Evolutionary conservation across 2,797 vertebrate species (phyloP).

Genomic region (Gallirallus australis): DNA sequence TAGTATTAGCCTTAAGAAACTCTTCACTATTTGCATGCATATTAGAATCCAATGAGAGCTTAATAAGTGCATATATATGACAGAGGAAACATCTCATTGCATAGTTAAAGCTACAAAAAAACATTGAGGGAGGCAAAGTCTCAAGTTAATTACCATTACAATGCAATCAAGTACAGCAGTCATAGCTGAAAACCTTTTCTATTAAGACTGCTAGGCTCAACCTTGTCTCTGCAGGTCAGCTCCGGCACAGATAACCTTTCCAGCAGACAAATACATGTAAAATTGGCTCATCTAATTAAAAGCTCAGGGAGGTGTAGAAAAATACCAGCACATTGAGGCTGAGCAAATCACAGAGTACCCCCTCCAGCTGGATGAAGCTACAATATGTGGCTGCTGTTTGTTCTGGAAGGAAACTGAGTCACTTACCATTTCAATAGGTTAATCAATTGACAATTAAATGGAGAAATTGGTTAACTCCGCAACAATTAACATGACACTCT

Average conservation of each 20-base stretch:
- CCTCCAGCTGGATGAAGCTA: slow-evolving; percentile 78
- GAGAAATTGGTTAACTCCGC: slow-evolving; percentile 87
- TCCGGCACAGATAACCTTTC: slow-evolving; percentile 83
- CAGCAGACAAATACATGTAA: slow-evolving; percentile 83
- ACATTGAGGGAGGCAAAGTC: slow-evolving; percentile 75
- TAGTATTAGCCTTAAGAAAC: slow-evolving; percentile 76
- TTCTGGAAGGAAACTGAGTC: slow-evolving; percentile 88
- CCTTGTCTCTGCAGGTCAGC: slow-evolving; percentile 82
- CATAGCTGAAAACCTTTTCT: slow-evolving; percentile 81
- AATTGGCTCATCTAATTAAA: slow-evolving; percentile 87
- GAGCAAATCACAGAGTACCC: slow-evolving; percentile 72
- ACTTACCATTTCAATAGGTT: slow-evolving; percentile 91
- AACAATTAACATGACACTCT: slow-evolving; percentile 89
- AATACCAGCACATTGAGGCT: slow-evolving; percentile 81
- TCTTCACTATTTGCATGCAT: slow-evolving; percentile 78
- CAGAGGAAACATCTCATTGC: slow-evolving; percentile 79
- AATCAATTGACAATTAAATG: slow-evolving; percentile 90
- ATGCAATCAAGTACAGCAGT: slow-evolving; percentile 82
- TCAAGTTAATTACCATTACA: slow-evolving; percentile 85
- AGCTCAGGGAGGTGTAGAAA: slow-evolving; percentile 80
- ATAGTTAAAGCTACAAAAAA: slow-evolving; percentile 75
- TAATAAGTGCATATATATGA: slow-evolving; percentile 79
- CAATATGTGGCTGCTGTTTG: slow-evolving; percentile 80
- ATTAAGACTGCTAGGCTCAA: slow-evolving; percentile 77
- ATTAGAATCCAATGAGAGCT: slow-evolving; percentile 76